Evolutionary conservation across 64 coral and sea anemone genomes (phyloP).

Genomic region (Porites australiensis): DNA sequence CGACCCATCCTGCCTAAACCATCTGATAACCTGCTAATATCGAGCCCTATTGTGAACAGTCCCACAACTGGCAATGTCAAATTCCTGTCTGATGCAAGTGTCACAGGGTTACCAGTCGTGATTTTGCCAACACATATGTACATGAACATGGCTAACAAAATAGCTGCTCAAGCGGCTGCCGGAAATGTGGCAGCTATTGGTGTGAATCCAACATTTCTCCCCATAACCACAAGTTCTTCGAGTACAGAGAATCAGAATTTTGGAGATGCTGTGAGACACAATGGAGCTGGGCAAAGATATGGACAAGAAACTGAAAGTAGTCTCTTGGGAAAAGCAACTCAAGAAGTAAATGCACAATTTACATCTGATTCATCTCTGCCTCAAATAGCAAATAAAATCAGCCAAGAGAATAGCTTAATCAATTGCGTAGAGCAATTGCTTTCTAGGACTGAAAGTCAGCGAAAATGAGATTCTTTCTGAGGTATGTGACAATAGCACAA

Average conservation of each 20-base stretch:
- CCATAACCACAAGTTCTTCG: conserved; percentile 21
- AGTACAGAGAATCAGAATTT: neutral
- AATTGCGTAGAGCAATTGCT: neutral
- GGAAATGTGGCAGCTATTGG: conserved; percentile 67
- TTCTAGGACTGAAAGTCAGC: neutral
- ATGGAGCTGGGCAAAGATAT: neutral
- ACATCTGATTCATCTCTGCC: neutral
- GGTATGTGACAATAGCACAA: neutral
- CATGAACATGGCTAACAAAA: conserved; percentile 44
- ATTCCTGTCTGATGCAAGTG: neutral
- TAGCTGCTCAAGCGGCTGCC: conserved; percentile 31
- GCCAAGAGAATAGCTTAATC: neutral
- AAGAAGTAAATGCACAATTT: neutral
- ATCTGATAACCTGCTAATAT: neutral
- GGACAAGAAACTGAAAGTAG: neutral
- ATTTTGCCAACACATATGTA: conserved; percentile 68
- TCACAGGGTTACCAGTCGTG: conserved; percentile 56
- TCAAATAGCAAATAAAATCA: neutral
- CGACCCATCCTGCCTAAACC: conserved; percentile 94
- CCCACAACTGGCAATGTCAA: neutral
- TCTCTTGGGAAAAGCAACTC: neutral
- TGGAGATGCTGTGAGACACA: neutral
- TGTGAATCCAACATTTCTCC: conserved; percentile 53
- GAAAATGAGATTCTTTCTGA: neutral
- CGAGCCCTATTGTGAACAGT: conserved; percentile 5